Base-by-base conservation (phyloP, 2,113 vertebrate genomes). In the Alouatta palliata region DNA sequence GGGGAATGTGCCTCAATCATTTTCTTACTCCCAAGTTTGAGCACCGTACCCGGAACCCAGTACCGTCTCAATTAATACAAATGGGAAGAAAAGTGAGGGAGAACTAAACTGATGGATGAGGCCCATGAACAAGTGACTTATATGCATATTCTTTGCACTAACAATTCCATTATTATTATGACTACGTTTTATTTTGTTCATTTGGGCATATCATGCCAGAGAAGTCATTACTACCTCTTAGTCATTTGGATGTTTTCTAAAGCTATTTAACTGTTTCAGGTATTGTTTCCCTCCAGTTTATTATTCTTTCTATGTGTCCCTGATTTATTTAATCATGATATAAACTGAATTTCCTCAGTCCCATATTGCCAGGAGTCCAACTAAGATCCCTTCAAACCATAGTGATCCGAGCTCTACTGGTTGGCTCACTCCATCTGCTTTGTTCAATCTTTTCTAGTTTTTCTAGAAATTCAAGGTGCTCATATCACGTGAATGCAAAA, bases 81-180 rank as follows among this genome's bases (percentile, higher is more conserved):
- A 56, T 0, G 8, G 30, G 47, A 16, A 23, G 47, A 54, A 79
- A 61, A 37, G n/a, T 23, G 35, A 32, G 10, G 71, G 20, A 45
- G 40, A 8, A 7, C 14, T 47, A 30, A n/a, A 68, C 13, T 21
- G 14, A 47, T 27, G 14, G n/a, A 19, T 30, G 10, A 27, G n/a
- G 37, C n/a, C 8, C 11, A 16, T n/a, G n/a, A 1, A 6, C 35
- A 58, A 61, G 30, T 2, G 32, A 27, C 35, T 4, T 2, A 6
- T 1, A 27, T 5, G 37, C 49, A 12, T 11, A 30, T 30, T 49
- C 66, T 64, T 30, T 20, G 43, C 54, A 16, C 23, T 75, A 49
- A 11, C 49, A 23, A 73, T 47, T n/a, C 23, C 40, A 37, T 23
- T 8, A 58, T n/a, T 5, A 70, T 58, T 9, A 37, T 27, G 45